These are phyloP conservation scores for Drosophila vallismaia DNA, from an alignment of 2,888 invertebrate species.

Conservation along the genomic window DNA sequence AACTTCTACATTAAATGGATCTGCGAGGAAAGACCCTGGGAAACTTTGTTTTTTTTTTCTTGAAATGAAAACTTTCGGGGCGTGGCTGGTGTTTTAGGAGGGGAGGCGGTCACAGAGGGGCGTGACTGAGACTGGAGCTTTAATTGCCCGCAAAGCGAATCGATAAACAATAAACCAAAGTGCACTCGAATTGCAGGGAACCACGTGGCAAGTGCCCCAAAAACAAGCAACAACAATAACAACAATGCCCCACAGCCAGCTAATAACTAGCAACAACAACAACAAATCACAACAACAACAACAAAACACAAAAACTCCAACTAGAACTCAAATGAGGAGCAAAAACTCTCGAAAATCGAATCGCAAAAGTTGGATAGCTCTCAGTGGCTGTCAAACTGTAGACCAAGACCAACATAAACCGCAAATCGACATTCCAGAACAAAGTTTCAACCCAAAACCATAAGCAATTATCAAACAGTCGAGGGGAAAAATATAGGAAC, in stretches of 20 bases:
- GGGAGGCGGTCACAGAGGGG: not conserved
- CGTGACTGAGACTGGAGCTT: conserved; percentile 2
- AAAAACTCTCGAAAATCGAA: conserved; percentile 1
- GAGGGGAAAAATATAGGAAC: no score
- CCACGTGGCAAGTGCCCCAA: conserved; percentile 44
- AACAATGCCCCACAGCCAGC: not conserved
- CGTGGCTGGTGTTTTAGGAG: not conserved
- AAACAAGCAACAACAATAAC: conserved; percentile 7
- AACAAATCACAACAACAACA: conserved; percentile 22
- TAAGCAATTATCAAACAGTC: not conserved
- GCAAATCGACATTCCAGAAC: conserved; percentile 13
- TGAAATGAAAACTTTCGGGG: not conserved
- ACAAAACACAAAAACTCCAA: conserved; percentile 17
- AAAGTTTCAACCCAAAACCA: conserved; percentile 3
- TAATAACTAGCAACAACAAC: not conserved
- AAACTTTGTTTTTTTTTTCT: conserved; percentile 3
- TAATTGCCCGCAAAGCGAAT: conserved; percentile 48
- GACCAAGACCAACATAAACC: conserved; percentile 20
- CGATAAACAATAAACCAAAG: conserved; percentile 61
- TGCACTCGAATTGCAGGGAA: conserved; percentile 49
- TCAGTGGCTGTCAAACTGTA: conserved; percentile 5
- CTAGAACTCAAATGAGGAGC: conserved; percentile 4
- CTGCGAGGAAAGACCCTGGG: conserved; percentile 7
- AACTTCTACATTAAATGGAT: conserved; percentile 34
- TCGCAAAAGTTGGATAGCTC: not conserved